phyloP scores from a whole-genome alignment of 2,888 invertebrate genomes.

The Stictocephala bisonia region DNA sequence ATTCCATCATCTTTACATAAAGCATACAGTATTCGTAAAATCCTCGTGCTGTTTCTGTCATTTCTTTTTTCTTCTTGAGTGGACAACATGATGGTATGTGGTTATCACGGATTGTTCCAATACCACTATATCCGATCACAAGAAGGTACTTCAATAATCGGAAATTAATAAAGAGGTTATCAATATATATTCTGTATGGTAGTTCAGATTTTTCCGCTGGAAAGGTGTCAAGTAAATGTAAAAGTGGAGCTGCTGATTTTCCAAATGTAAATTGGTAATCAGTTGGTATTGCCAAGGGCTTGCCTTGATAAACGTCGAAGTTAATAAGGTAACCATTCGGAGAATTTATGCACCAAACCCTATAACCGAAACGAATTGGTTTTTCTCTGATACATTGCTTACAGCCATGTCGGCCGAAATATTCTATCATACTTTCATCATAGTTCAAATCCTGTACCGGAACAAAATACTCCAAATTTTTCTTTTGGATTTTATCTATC shows the following conservation, averaged over 20 bases:
- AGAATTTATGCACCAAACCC: constrained; percentile 54
- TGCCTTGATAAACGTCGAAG: constrained; percentile 57
- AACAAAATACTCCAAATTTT: constrained; percentile 52
- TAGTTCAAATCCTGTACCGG: constrained; percentile 53
- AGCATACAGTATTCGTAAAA: constrained; percentile 36
- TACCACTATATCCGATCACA: constrained; percentile 54
- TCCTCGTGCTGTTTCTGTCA: constrained; percentile 47
- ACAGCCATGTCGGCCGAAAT: constrained; percentile 52
- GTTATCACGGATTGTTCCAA: constrained; percentile 58
- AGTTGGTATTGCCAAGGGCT: constrained; percentile 29
- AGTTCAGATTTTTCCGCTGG: constrained; percentile 44
- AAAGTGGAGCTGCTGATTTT: constrained; percentile 55
- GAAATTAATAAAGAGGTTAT: constrained; percentile 56
- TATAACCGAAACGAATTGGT: constrained; percentile 7
- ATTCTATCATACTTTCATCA: constrained; percentile 57
- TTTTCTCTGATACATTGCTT: neutral
- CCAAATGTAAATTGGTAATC: constrained; percentile 56
- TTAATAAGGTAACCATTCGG: constrained; percentile 43
- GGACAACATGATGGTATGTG: constrained; percentile 55
- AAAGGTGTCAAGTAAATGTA: constrained; percentile 54
- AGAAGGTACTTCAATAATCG: constrained; percentile 51
- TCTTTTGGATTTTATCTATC: constrained; percentile 52
- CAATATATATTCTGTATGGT: constrained; percentile 54
- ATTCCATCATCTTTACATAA: constrained; percentile 42
- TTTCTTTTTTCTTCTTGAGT: constrained; percentile 50